Base-by-base conservation (phyloP, 2,113 vertebrate genomes). In the Emberiza fucata region DNA sequence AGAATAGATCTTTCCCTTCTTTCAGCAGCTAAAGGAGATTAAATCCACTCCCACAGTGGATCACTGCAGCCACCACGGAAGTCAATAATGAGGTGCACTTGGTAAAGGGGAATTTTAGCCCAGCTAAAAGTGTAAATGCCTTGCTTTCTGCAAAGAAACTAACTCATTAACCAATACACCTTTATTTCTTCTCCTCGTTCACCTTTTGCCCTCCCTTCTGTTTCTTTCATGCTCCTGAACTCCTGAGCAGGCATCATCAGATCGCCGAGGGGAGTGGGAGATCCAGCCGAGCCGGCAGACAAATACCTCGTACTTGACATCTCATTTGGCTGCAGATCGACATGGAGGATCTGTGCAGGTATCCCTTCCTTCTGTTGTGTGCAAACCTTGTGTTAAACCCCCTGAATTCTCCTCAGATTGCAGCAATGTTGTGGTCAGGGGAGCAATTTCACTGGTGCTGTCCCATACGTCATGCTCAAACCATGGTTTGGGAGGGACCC, bases 261-360 rank as follows among this genome's bases (percentile, higher is more conserved):
- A 99, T 95, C 99, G 99, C 97, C 98, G 99, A 98, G 99, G 99
- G 98, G 99, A 99, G 66, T 99, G 99, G 99, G 99, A 99, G 97
- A 98, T 99, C 95, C 99, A 99, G 97, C 99, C 99, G 37, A 98
- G 98, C 97, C 99, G 99, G 87, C 99, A 99, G 98, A 98, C 99
- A 96, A 99, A 99, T 98, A 98, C 99, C 98, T 99, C 99, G 59
- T 99, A 99, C 97, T 96, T 99, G 98, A 98, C 99, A 96, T 99
- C 99, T 98, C 99, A 99, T 97, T 98, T 99, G 98, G 98, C 99
- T 95, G 98, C 99, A 86, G 99, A 99, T 96, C 99, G 99, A 98
- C 99, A 99, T 85, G 99, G 99, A 98, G 99, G 99, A 98, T 99
- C 99, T 96, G 99, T 99, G 81, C 99, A 99, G 99, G 99, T 99